phyloP scores from a whole-genome alignment of 1,140 invertebrate genomes.

The Sycophaga agraensis region DNA sequence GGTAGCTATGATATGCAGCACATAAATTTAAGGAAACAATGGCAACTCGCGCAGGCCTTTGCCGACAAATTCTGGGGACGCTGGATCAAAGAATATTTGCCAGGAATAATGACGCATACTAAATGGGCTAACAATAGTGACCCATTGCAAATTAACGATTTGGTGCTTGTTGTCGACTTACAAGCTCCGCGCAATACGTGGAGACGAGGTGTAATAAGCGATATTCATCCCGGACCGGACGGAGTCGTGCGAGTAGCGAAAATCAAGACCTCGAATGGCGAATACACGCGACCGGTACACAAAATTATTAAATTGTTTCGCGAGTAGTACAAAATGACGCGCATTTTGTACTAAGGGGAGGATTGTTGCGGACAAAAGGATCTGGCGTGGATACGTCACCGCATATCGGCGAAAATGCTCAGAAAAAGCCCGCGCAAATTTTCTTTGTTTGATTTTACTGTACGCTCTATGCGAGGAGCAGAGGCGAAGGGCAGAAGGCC shows the following conservation, averaged over 20 bases:
- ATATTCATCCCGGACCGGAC: background rate
- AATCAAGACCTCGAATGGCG: background rate
- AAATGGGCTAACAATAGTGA: slow-evolving; percentile 34
- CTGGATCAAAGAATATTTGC: slow-evolving; percentile 35
- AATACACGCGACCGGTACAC: background rate
- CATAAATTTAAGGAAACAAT: background rate
- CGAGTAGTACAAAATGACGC: no score
- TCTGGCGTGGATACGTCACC: no score
- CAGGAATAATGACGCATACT: slow-evolving; percentile 30
- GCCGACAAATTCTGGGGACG: no score
- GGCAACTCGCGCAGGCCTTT: slow-evolving; percentile 24
- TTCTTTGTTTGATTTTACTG: no score
- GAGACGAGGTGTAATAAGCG: background rate
- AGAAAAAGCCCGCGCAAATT: no score
- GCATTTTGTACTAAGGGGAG: no score
- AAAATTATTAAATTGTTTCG: background rate
- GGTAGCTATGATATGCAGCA: background rate
- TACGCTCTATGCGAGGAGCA: no score
- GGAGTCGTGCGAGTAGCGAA: background rate
- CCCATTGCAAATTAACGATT: slow-evolving; percentile 32
- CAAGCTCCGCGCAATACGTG: background rate
- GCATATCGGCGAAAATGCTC: no score
- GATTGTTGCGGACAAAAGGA: no score
- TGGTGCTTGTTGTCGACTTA: slow-evolving; percentile 30
- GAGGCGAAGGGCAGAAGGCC: no score